Evolutionary conservation across 2,797 vertebrate species (phyloP).

Genomic region (Hyperoplus immaculatus): DNA sequence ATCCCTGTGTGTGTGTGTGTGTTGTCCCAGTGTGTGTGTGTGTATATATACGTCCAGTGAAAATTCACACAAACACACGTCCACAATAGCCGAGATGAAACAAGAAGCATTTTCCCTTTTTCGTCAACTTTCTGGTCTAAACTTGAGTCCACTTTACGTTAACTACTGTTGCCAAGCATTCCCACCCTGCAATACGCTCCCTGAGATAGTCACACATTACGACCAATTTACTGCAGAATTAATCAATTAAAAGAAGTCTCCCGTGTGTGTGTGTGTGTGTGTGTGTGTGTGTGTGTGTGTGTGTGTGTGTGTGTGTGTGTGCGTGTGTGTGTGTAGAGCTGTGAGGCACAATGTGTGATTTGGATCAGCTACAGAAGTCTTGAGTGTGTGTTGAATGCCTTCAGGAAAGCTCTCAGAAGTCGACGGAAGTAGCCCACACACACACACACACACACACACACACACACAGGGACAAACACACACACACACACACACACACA

Average conservation of each 20-base stretch:
- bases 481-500: no score
- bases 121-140: slow-evolving; percentile 46
- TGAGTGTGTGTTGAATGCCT: slow-evolving; percentile 75
- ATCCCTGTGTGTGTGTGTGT: no score
- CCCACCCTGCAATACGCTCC: slow-evolving; percentile 37
- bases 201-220: slow-evolving; percentile 80
- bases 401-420: slow-evolving; percentile 80
- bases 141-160: slow-evolving; percentile 41
- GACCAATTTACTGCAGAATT: slow-evolving; percentile 75
- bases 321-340: slow-evolving; percentile 33
- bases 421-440: slow-evolving; percentile 54
- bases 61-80: neutral
- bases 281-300: no score
- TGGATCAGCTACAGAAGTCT: slow-evolving; percentile 79
- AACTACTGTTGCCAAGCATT: slow-evolving; percentile 35
- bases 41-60: no score
- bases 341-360: slow-evolving; percentile 72
- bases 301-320: no score
- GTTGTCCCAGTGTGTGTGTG: no score
- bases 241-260: slow-evolving; percentile 73
- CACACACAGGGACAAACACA: no score
- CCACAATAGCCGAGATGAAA: neutral
- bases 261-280: slow-evolving; percentile 21
- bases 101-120: slow-evolving; percentile 16
- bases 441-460: slow-evolving; percentile 7